These are phyloP conservation scores for Caracal caracal DNA, from an alignment of 2,113 vertebrate species.

Conservation along the genomic window DNA sequence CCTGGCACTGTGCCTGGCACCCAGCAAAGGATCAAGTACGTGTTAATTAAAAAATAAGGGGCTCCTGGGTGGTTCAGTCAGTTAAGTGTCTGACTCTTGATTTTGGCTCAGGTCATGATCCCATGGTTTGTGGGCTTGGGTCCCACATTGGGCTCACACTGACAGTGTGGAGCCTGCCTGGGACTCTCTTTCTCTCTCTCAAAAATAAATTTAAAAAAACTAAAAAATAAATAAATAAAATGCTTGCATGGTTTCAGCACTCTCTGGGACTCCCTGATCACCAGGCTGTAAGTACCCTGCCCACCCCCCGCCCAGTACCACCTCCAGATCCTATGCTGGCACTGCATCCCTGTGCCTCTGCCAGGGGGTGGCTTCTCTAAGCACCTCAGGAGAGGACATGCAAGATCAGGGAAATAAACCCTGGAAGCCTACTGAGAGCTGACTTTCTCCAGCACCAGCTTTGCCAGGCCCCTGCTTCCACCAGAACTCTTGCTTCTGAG, in stretches of 20 bases:
- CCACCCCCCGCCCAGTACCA: rapidly evolving
- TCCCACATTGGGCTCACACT: no score
- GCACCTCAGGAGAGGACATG: constrained; percentile 69
- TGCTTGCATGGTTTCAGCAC: not conserved
- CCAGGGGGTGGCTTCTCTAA: constrained; percentile 72
- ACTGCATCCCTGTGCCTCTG: not conserved
- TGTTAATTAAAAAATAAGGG: not conserved
- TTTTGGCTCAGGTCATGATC: no score
- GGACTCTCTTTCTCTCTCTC: no score
- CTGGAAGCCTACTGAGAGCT: not conserved
- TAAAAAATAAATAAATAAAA: not conserved
- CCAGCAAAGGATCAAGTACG: not conserved
- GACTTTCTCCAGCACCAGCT: constrained; percentile 62
- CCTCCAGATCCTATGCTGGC: not conserved
- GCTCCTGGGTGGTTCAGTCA: no score
- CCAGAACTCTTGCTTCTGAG: constrained; percentile 59
- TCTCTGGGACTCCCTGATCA: not conserved
- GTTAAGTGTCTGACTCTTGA: no score
- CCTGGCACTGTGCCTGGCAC: not conserved
- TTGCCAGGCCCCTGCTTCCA: constrained; percentile 52
- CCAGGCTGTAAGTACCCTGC: not conserved
- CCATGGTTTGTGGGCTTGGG: no score
- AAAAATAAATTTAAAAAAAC: no score
- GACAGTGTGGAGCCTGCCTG: no score
- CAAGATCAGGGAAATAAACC: constrained; percentile 64